A percentile compares a stretch with the other conserved stretches of the same genome.
Evolutionary conservation across 2,888 invertebrate genomes (phyloP).

Genomic region (Diaprepes abbreviatus): DNA sequence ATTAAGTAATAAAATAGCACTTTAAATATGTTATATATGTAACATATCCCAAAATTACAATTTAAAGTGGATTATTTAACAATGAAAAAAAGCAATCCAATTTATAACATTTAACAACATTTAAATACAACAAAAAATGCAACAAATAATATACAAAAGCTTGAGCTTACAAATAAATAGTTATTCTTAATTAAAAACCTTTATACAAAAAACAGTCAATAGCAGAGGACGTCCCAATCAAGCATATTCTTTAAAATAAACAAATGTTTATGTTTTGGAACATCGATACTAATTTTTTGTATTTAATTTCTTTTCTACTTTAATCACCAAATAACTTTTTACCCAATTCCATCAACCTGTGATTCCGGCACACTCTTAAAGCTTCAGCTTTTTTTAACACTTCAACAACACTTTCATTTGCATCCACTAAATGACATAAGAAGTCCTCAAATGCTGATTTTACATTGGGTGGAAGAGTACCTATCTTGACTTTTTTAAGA

Average conservation of each 20-base stretch:
- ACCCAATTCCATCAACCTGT: slow-evolving; percentile 90
- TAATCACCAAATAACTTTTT: slow-evolving; percentile 91
- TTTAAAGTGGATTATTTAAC: no score
- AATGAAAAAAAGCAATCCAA: background rate
- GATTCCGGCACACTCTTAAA: slow-evolving; percentile 86
- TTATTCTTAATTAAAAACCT: background rate
- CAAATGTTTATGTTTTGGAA: background rate
- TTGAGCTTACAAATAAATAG: background rate
- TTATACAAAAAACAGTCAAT: slow-evolving; percentile 20
- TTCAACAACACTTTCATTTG: slow-evolving; percentile 78
- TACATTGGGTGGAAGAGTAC: slow-evolving; percentile 85
- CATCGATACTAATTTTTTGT: background rate
- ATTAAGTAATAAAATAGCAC: no score
- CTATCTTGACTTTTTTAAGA: slow-evolving; percentile 85
- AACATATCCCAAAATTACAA: no score
- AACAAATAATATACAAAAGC: slow-evolving; percentile 24
- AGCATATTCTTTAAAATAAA: background rate
- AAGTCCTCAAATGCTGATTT: slow-evolving; percentile 94
- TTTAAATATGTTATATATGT: no score
- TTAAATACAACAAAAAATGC: slow-evolving; percentile 13
- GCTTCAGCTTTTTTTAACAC: slow-evolving; percentile 88
- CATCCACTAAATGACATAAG: slow-evolving; percentile 85
- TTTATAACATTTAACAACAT: slow-evolving; percentile 1
- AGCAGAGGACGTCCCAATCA: background rate
- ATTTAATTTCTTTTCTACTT: slow-evolving; percentile 37